These are phyloP conservation scores for Trachelus tabidus DNA, from an alignment of 2,888 invertebrate genomes.

Conservation along the genomic window DNA sequence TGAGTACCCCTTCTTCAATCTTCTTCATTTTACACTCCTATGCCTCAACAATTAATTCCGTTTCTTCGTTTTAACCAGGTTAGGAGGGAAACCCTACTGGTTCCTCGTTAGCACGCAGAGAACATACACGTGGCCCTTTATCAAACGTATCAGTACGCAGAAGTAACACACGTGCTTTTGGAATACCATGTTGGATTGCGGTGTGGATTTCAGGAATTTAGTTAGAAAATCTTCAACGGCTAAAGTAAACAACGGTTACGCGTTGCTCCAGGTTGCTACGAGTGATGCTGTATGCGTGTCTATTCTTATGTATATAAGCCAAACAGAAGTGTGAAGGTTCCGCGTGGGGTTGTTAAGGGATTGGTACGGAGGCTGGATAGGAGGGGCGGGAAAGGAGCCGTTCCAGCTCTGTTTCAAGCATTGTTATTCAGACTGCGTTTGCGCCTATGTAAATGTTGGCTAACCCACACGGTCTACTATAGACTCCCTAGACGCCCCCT, in stretches of 20 bases:
- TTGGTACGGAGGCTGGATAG: slow-evolving; percentile 6
- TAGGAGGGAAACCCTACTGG: slow-evolving; percentile 30
- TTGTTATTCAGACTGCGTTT: slow-evolving; percentile 53
- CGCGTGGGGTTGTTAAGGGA: slow-evolving; percentile 1
- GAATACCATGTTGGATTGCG: slow-evolving; percentile 1
- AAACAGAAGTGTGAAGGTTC: slow-evolving; percentile 3
- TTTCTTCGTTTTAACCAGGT: slow-evolving; percentile 34
- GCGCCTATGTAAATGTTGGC: slow-evolving; percentile 55
- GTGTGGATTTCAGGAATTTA: slow-evolving; percentile 21
- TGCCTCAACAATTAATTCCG: slow-evolving; percentile 16
- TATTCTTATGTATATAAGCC: background rate
- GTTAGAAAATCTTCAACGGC: slow-evolving; percentile 15
- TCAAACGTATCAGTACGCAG: background rate
- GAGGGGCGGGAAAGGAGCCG: slow-evolving; percentile 16
- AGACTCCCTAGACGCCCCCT: slow-evolving; percentile 29
- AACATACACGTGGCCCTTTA: slow-evolving; percentile 9
- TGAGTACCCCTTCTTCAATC: background rate
- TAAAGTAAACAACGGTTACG: slow-evolving; percentile 7
- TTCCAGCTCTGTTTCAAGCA: slow-evolving; percentile 43
- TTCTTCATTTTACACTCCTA: background rate
- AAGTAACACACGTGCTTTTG: background rate
- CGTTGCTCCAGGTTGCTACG: background rate
- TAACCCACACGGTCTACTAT: slow-evolving; percentile 36
- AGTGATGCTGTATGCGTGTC: slow-evolving; percentile 19
- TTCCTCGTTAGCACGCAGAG: slow-evolving; percentile 30